Base-by-base conservation (phyloP, 2,888 invertebrate species). In the Acronicta aceris region DNA sequence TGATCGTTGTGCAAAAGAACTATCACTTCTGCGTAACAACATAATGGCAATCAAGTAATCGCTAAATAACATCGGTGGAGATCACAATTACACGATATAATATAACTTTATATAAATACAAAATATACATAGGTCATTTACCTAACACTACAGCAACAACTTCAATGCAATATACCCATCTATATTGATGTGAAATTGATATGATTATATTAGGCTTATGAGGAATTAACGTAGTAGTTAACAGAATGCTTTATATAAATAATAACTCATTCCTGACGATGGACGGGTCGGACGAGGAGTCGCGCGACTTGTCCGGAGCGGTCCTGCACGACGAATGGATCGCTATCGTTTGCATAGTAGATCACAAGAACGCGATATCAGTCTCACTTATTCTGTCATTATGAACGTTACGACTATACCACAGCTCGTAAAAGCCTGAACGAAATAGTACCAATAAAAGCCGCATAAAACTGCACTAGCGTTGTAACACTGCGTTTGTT, bases 1-100 rank as follows among this genome's bases (percentile, higher is more conserved):
- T 86, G 89, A 86, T 81, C 74, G 89, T 89, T 82, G 89, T 82
- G 84, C 83, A 88, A 87, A 87, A 87, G 87, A 72, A 71, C 67
- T 77, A 83, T 78, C 84, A 86, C 90, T 88, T 89, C 86, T 88
- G 88, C 82, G 78, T 85, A 86, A 91, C 93, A 91, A 92, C 92
- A 82, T 83, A 93, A 94, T 94, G 94, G 94, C 94, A 94, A 91
- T 90, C 85, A 89, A 89, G 85, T 91, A 89, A 92, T 91, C 90
- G 92, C 90, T 94, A 93, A 93, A 89, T 91, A 93, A 93, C 92
- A 91, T 94, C 94, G 94, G 94, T 94, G 94, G 94, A 94, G 94
- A 94, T 94, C 94, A 94, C 91, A 93, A 91, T 90, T 92, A 93
- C 91, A 93, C 91, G 88, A 91, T 89, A 91, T 88, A 91, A 91